These are phyloP conservation scores for Forbesichthys papilliferus DNA, from an alignment of 2,113 vertebrate genomes.

Conservation along the genomic window DNA sequence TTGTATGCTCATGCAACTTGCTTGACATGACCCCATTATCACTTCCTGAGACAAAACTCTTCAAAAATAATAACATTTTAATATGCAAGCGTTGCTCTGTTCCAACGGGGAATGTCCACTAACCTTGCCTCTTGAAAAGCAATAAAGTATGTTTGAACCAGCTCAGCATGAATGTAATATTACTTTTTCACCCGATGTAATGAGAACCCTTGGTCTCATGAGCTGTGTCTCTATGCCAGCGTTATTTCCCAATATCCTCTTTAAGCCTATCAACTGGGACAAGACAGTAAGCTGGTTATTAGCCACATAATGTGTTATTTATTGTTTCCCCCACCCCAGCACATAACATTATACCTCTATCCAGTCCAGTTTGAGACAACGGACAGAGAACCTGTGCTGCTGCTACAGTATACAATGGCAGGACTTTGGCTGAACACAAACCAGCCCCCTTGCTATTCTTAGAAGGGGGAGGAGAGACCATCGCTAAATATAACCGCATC, in stretches of 20 bases:
- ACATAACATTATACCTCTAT: constrained; percentile 31
- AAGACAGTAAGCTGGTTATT: constrained; percentile 29
- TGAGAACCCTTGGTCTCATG: constrained; percentile 23
- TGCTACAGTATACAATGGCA: neutral
- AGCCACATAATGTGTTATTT: constrained; percentile 42
- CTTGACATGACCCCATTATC: neutral
- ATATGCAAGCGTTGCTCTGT: neutral
- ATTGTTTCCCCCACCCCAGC: neutral
- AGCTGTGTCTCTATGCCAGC: constrained; percentile 12
- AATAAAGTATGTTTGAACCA: constrained; percentile 60
- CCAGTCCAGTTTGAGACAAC: constrained; percentile 20
- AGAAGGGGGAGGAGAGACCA: constrained; percentile 17
- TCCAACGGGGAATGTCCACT: neutral
- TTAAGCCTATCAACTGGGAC: constrained; percentile 33
- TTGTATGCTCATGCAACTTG: constrained; percentile 12
- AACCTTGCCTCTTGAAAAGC: constrained; percentile 33
- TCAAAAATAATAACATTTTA: constrained; percentile 8
- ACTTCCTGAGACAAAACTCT: constrained; percentile 10
- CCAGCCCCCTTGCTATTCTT: constrained; percentile 53
- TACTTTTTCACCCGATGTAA: neutral
- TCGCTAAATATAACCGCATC: constrained; percentile 55
- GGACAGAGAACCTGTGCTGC: constrained; percentile 26
- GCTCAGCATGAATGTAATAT: constrained; percentile 62
- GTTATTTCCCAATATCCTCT: constrained; percentile 59
- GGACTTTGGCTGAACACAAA: constrained; percentile 33